Evolutionary conservation across 2,113 vertebrate genomes (phyloP).

Genomic region (Sebastes schlegelii): DNA sequence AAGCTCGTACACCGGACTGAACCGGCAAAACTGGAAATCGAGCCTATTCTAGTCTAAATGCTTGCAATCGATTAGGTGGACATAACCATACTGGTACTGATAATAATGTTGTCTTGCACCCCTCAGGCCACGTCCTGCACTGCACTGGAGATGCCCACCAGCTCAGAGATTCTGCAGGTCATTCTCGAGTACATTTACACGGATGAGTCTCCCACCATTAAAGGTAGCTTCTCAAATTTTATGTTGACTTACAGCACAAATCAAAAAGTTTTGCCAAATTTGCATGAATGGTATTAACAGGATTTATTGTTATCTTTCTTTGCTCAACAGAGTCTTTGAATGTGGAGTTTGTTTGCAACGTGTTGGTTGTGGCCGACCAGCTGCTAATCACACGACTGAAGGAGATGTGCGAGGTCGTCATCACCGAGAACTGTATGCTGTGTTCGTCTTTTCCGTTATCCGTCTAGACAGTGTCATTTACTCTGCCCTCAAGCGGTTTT

Average conservation of each 20-base stretch:
- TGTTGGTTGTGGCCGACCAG: constrained; percentile 96
- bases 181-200: constrained; percentile 96
- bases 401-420: constrained; percentile 95
- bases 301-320: background rate
- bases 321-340: constrained; percentile 88
- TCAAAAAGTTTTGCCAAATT: background rate
- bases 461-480: background rate
- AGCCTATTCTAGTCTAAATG: background rate
- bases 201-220: constrained; percentile 91
- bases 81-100: background rate
- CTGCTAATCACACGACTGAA: constrained; percentile 93
- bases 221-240: constrained; percentile 83
- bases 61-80: background rate
- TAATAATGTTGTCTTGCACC: constrained; percentile 26
- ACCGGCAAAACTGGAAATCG: too few relatives aligned
- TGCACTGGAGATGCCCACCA: constrained; percentile 93
- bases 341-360: constrained; percentile 93
- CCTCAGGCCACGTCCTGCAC: constrained; percentile 91
- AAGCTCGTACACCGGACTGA: too few relatives aligned
- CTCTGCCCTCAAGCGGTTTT: background rate
- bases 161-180: constrained; percentile 91
- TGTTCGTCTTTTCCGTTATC: background rate
- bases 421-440: constrained; percentile 93
- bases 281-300: background rate
- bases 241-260: background rate